Base-by-base conservation (phyloP, 2,888 invertebrate species). In the Cantharis rustica region DNA sequence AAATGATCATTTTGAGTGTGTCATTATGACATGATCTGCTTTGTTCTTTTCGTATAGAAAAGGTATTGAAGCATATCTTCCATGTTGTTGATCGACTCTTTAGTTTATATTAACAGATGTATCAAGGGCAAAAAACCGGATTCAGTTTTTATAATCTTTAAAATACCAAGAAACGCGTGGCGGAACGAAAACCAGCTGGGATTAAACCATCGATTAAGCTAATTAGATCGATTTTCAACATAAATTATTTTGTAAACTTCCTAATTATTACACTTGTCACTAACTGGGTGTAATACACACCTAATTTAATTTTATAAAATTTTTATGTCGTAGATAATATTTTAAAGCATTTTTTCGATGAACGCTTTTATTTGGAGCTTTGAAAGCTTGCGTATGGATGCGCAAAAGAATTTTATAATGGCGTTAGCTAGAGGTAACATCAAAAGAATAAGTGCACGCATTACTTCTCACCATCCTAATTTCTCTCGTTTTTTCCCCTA, bases 401-500 rank as follows among this genome's bases (percentile, higher is more conserved):
- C 68, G n/a, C 68, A 69, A 69, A 31, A 69, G 16, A 61, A 61
- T 61, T 63, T 17, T n/a, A 26, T 31, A 72, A 68, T 73, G 71
- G 77, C 61, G 73, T 72, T 64, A 76, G 63, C 47, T 61, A 26
- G 69, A 70, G 17, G 26, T 17, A 72, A 74, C 74, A 77, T 77
- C 74, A 76, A 77, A 72, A 76, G 77, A 64, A 74, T 68, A 69
- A 26, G 26, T 66, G 23, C 69, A 73, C 77, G 73, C 69, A 72
- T 74, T 71, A 69, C 17, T 74, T 74, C 74, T 68, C 72, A 72
- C 77, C 77, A 71, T 71, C 74, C 69, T 77, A 77, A 77, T 77
- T 68, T 71, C 68, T 72, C 63, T 31, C 72, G 17, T 69, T 69
- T 76, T 70, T 72, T 61, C 74, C 74, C 77, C 77, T 74, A 72